These are phyloP conservation scores for Lagocephalus sceleratus DNA, from an alignment of 2,797 vertebrate species.

Conservation along the genomic window DNA sequence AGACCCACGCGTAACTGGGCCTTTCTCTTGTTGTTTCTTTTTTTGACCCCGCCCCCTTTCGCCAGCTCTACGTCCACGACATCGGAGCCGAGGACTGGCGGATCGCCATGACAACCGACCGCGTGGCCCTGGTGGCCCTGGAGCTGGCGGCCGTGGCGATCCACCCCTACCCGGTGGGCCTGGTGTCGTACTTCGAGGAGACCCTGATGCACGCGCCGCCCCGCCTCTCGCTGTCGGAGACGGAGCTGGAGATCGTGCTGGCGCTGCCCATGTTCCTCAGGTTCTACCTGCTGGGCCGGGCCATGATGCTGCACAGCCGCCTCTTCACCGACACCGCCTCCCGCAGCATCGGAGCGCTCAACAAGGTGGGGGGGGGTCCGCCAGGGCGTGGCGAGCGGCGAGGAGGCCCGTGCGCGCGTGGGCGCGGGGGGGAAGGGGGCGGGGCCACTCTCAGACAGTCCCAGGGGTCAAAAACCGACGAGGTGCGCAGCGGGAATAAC, in stretches of 20 bases:
- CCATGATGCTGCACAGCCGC: slow-evolving; percentile 96
- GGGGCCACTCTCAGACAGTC: slow-evolving; percentile 9
- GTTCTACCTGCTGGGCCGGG: slow-evolving; percentile 87
- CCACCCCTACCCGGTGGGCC: slow-evolving; percentile 86
- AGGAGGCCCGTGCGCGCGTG: too few species aligned
- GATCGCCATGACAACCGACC: slow-evolving; percentile 89
- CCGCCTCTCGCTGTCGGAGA: slow-evolving; percentile 76
- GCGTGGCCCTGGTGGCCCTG: slow-evolving; percentile 85
- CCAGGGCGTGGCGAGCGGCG: background rate
- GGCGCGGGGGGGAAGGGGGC: slow-evolving; percentile 26
- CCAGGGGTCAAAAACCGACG: too few species aligned
- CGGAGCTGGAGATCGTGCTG: slow-evolving; percentile 90
- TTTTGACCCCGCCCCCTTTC: slow-evolving; percentile 1
- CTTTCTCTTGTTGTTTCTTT: too few species aligned
- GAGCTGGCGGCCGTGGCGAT: slow-evolving; percentile 88
- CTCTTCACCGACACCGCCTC: slow-evolving; percentile 95
- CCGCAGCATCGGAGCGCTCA: slow-evolving; percentile 94
- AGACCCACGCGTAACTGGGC: too few species aligned
- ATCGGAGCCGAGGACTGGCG: slow-evolving; percentile 91
- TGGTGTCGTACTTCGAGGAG: slow-evolving; percentile 81
- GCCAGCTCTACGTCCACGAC: slow-evolving; percentile 88
- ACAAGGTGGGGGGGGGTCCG: slow-evolving; percentile 78
- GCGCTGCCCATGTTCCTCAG: slow-evolving; percentile 94
- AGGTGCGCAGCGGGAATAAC: too few species aligned
- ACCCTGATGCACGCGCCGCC: slow-evolving; percentile 72